Percentiles rank a stretch among this genome's conserved stretches.
Conservation (phyloP, 2,797 vertebrate species). For the Scolopax rusticola region DNA sequence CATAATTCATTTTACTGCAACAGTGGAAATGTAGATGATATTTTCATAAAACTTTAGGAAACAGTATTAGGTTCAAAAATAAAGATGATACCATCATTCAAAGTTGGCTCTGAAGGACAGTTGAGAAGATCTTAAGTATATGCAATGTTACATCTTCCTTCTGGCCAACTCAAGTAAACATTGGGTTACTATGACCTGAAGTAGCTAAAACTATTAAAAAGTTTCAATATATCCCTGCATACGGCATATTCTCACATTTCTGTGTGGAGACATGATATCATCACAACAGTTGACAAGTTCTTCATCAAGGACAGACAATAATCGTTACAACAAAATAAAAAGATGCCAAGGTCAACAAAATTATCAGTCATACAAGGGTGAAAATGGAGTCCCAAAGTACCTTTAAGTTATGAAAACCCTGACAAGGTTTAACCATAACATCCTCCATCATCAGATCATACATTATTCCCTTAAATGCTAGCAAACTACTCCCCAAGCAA, state of each 20-base stretch:
- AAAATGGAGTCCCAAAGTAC: background rate
- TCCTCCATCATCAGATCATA: background rate
- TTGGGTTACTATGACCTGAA: background rate
- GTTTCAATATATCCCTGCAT: background rate
- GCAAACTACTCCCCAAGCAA: slow-evolving; percentile 5
- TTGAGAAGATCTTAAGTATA: background rate
- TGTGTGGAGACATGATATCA: background rate
- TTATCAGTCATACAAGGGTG: background rate
- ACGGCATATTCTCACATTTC: background rate
- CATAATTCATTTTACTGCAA: background rate
- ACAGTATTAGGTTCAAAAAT: background rate
- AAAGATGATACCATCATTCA: background rate
- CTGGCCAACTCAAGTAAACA: background rate
- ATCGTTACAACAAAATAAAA: background rate
- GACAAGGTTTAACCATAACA: slow-evolving; percentile 1
- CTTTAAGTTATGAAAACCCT: background rate
- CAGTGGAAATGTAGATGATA: background rate
- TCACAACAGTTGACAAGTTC: background rate
- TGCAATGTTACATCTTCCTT: background rate
- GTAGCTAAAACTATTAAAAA: background rate
- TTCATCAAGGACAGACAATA: background rate
- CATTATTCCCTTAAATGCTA: slow-evolving; percentile 4
- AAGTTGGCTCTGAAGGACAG: background rate
- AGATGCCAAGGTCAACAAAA: background rate
- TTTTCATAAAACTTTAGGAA: background rate